Conservation (phyloP, 2,113 vertebrate genomes). For the Loxodonta africana region DNA sequence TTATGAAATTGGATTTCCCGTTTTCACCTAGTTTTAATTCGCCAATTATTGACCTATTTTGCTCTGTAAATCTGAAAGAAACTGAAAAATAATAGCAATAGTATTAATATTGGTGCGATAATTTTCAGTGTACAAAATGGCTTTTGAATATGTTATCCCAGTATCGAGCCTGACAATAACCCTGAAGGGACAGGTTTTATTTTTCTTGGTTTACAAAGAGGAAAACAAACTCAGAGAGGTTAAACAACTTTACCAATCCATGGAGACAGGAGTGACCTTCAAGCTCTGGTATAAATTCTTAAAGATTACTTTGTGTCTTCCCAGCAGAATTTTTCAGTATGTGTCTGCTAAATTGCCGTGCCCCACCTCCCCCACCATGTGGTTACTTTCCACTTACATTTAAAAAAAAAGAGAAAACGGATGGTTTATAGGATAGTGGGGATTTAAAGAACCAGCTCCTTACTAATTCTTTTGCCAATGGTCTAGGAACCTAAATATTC, state of each 20-base stretch:
- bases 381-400: background rate
- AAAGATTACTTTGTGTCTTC: background rate
- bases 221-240: background rate
- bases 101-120: background rate
- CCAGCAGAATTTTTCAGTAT: background rate
- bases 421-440: background rate
- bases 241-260: background rate
- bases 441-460: background rate
- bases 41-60: slow-evolving; percentile 51
- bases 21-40: slow-evolving; percentile 54
- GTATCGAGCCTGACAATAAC: background rate
- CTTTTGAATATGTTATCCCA: background rate
- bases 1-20: slow-evolving; percentile 55
- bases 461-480: background rate
- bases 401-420: background rate
- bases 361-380: background rate
- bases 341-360: background rate
- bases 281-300: background rate
- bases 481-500: background rate
- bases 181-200: background rate
- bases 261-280: background rate
- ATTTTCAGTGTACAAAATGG: background rate
- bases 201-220: background rate
- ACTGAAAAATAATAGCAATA: slow-evolving; percentile 16
- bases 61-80: slow-evolving; percentile 55